Evolutionary conservation across 92 coral and sea anemone species (phyloP), one percentile per base, ranked within the genome.

Genomic region (Bergia sp.): DNA sequence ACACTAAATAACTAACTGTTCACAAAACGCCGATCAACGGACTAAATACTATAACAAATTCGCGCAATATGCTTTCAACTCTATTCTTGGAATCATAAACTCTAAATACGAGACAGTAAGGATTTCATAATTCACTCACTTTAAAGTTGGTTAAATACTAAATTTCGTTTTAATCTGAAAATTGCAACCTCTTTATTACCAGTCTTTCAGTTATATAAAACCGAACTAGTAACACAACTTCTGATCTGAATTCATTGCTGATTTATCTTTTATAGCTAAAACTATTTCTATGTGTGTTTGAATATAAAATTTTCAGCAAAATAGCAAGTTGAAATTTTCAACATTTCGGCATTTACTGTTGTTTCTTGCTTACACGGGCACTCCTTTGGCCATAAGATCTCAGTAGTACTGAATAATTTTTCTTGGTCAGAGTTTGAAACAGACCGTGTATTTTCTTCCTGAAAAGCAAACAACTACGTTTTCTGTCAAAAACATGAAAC

Each of bases 1-100:
- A 55, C 64, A 43, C 78, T 84, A 71, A 83, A 84, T 73, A 84
- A 71, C 67, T 44, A 47, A 69, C 37, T 84, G 71, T 84, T 84
- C 66, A 84, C 79, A 69, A 84, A 47, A 23, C 37, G 77, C 87
- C 76, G 76, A 72, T 72, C 76, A 72, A 72, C 76, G 76, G 76
- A 72, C 76, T 72, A 72, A 72, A 72, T 72, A 72, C 36, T 16
- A 81, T 29, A 6, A 58, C 37, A 82, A 64, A 66, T 23, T 37
- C 40, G 38, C 11, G 39, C 65, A 72, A 72, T 42, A 72, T 72
- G 76, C 76, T 18, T 61, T 61, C 69, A 61, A 61, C 6, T 23
- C 76, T 72, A 36, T 7, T 72, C 12, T 18, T 41, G 41, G 42
- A 37, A 72, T 36, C 41, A 23, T 72, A 8, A 72, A 72, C 73